Evolutionary conservation across 2,113 vertebrate genomes (phyloP).

Genomic region (Hippocampus mohnikei): DNA sequence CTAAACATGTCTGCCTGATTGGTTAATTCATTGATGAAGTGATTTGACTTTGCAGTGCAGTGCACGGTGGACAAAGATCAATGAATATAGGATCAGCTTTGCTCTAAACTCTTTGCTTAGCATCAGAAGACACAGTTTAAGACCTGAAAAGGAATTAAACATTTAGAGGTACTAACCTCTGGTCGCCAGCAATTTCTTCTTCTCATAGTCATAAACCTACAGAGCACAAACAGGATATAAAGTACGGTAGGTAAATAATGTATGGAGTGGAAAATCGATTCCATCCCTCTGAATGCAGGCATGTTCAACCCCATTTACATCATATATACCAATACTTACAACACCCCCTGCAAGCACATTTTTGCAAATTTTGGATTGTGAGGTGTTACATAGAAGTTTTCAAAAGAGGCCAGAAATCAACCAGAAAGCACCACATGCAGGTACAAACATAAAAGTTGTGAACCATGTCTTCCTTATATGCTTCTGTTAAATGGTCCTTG

Average conservation of each 20-base stretch:
- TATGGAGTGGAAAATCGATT: conserved; percentile 46
- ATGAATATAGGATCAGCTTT: conserved; percentile 5
- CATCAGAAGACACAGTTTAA: conserved; percentile 6
- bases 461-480: neutral
- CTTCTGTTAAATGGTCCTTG: neutral
- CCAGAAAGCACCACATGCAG: neutral
- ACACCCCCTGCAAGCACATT: conserved; percentile 21
- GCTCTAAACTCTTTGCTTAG: neutral
- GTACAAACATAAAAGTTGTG: neutral
- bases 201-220: conserved; percentile 77
- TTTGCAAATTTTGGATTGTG: conserved; percentile 13
- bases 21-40: neutral
- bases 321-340: conserved; percentile 24
- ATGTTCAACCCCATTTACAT: conserved; percentile 27
- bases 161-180: conserved; percentile 65
- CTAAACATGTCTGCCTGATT: too few relatives aligned
- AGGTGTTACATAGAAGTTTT: conserved; percentile 17
- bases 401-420: conserved; percentile 28
- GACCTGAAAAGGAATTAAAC: conserved; percentile 26
- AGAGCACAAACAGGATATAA: conserved; percentile 44
- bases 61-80: conserved; percentile 1
- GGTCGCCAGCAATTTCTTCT: conserved; percentile 74
- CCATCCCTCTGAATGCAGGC: conserved; percentile 19
- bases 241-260: conserved; percentile 52
- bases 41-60: neutral